These are phyloP conservation scores for Phrynocephalus forsythii DNA, from an alignment of 2,797 vertebrate species.

Conservation along the genomic window DNA sequence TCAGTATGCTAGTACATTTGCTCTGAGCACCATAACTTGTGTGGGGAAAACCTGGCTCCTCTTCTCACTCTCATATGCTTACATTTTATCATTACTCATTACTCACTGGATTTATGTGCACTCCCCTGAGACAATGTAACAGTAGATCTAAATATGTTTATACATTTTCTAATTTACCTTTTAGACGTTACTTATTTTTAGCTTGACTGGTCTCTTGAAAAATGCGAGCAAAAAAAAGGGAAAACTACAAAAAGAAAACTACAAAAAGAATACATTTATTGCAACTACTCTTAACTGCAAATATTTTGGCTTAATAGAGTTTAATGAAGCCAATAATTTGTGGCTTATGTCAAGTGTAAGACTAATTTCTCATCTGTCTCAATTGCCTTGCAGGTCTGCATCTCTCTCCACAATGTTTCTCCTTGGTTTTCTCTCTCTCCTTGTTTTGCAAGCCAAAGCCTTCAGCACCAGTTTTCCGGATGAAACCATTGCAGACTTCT, in stretches of 20 bases:
- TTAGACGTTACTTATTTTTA: neutral
- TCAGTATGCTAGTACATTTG: neutral
- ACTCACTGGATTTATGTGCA: too few species aligned
- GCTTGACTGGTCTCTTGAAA: neutral
- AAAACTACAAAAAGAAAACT: neutral
- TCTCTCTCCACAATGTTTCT: constrained; percentile 75
- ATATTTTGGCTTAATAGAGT: neutral
- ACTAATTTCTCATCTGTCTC: constrained; percentile 32
- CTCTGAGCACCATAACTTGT: neutral
- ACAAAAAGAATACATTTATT: too few species aligned
- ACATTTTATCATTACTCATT: too few species aligned
- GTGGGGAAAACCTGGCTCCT: neutral
- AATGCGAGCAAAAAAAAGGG: neutral
- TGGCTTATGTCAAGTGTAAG: neutral
- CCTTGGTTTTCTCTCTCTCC: constrained; percentile 82
- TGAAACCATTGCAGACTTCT: constrained; percentile 88
- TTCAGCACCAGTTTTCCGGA: constrained; percentile 84
- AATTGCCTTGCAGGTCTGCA: constrained; percentile 63
- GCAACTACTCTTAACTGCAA: neutral
- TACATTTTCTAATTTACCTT: constrained; percentile 7
- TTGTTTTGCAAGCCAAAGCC: constrained; percentile 75
- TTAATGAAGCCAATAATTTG: neutral
- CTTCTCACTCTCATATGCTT: neutral
- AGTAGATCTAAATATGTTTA: neutral
- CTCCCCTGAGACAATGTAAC: neutral